Evolutionary conservation across 2,888 invertebrate species (phyloP).

Genomic region (Leptopilina drosophilae): DNA sequence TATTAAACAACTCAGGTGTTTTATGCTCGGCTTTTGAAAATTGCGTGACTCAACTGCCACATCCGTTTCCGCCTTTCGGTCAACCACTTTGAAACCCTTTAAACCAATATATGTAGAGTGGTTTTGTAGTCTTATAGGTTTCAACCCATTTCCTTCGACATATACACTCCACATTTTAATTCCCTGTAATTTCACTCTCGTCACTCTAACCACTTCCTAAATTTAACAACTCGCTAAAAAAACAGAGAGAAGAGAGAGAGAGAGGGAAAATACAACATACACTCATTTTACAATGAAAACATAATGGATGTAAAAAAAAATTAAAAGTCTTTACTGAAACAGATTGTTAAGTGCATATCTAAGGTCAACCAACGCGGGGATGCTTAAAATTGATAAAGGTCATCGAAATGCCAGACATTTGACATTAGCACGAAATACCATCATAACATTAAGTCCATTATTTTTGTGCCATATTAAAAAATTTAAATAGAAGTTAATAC

Average conservation of each 20-base stretch:
- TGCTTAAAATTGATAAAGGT: slow-evolving; percentile 64
- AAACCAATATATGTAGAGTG: slow-evolving; percentile 37
- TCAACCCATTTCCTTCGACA: slow-evolving; percentile 22
- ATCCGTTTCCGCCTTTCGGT: slow-evolving; percentile 74
- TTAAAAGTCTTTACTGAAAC: background rate
- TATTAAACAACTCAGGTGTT: slow-evolving; percentile 75
- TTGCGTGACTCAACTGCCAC: slow-evolving; percentile 75
- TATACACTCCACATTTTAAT: background rate
- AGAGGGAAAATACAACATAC: too few relatives aligned
- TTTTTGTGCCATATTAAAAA: slow-evolving; percentile 14
- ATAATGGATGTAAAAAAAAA: too few relatives aligned
- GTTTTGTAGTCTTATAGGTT: background rate
- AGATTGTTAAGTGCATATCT: slow-evolving; percentile 1
- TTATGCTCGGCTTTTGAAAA: slow-evolving; percentile 70
- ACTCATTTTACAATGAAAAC: too few relatives aligned
- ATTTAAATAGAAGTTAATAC: too few relatives aligned
- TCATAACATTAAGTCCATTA: slow-evolving; percentile 50
- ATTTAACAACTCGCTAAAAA: slow-evolving; percentile 12
- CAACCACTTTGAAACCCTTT: slow-evolving; percentile 62
- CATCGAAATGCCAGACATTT: slow-evolving; percentile 69
- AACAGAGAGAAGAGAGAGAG: too few relatives aligned
- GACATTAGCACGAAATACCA: slow-evolving; percentile 73
- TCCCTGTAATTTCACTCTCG: background rate
- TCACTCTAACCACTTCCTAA: background rate
- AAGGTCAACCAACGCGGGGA: slow-evolving; percentile 12